Evolutionary conservation across 2,888 invertebrate species (phyloP).

Genomic region (Hirtodrosophila trivittata): DNA sequence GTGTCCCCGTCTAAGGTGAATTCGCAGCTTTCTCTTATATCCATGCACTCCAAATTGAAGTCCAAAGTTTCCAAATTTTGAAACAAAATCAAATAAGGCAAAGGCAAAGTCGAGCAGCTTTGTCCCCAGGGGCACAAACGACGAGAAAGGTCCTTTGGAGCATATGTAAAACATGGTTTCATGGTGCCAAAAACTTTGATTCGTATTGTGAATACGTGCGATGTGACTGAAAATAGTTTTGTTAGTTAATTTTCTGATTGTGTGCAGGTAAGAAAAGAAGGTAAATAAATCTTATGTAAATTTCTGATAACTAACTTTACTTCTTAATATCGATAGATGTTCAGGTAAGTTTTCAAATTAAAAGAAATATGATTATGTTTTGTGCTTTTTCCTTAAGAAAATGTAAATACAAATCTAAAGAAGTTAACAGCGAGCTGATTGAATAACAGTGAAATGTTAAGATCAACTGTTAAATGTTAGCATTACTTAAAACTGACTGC

Average conservation of each 20-base stretch:
- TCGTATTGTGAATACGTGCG: constrained; percentile 46
- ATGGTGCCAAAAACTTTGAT: constrained; percentile 65
- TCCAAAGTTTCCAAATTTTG: constrained; percentile 66
- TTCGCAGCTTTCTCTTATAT: constrained; percentile 46
- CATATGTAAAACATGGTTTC: constrained; percentile 44
- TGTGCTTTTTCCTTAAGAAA: too few relatives aligned
- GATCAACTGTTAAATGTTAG: too few relatives aligned
- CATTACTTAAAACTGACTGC: too few relatives aligned
- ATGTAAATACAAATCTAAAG: too few relatives aligned
- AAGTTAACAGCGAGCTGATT: too few relatives aligned
- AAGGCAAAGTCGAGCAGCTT: constrained; percentile 7
- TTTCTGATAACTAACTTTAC: too few relatives aligned
- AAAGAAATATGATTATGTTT: too few relatives aligned
- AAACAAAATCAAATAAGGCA: constrained; percentile 35
- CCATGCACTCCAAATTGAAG: constrained; percentile 75
- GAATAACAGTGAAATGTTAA: too few relatives aligned
- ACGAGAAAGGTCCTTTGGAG: not conserved
- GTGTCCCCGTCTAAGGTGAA: constrained; percentile 5
- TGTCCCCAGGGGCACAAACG: constrained; percentile 1
- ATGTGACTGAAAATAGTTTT: constrained; percentile 20
- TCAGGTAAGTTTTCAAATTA: too few relatives aligned
- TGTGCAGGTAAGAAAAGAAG: constrained; percentile 8
- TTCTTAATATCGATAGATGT: too few relatives aligned
- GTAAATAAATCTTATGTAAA: too few relatives aligned
- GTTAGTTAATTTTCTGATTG: constrained; percentile 22